A percentile compares a stretch with the other conserved stretches of the same genome.
Evolutionary conservation across 2,797 vertebrate genomes (phyloP).

Genomic region (Epinephelus awoara): DNA sequence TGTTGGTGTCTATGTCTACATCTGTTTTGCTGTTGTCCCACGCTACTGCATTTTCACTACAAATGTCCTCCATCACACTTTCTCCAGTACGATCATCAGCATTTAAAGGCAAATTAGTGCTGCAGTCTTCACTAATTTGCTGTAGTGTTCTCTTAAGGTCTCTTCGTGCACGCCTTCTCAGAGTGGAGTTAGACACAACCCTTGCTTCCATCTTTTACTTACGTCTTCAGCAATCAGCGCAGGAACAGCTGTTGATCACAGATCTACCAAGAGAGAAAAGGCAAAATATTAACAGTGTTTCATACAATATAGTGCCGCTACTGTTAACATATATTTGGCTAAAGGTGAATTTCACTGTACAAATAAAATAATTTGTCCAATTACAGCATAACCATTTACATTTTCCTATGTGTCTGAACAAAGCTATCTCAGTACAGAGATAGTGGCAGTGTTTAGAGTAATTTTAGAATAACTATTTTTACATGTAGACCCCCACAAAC

Average conservation of each 20-base stretch:
- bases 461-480: no score
- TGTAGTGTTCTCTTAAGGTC: neutral
- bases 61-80: neutral
- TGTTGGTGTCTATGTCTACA: neutral
- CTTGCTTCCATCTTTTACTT: slow-evolving; percentile 1
- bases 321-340: no score
- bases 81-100: neutral
- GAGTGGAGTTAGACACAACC: neutral
- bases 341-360: no score
- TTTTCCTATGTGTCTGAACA: no score
- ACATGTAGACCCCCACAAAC: no score
- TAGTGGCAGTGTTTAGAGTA: no score
- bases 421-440: no score
- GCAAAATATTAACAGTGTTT: no score
- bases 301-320: no score
- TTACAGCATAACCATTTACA: no score
- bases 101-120: neutral
- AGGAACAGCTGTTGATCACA: neutral
- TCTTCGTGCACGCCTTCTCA: neutral
- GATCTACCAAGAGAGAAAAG: neutral
- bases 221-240: neutral
- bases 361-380: no score
- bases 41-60: neutral
- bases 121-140: neutral
- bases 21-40: neutral